phyloP scores from a whole-genome alignment of 2,113 vertebrate genomes.

The Dissostichus mawsoni region DNA sequence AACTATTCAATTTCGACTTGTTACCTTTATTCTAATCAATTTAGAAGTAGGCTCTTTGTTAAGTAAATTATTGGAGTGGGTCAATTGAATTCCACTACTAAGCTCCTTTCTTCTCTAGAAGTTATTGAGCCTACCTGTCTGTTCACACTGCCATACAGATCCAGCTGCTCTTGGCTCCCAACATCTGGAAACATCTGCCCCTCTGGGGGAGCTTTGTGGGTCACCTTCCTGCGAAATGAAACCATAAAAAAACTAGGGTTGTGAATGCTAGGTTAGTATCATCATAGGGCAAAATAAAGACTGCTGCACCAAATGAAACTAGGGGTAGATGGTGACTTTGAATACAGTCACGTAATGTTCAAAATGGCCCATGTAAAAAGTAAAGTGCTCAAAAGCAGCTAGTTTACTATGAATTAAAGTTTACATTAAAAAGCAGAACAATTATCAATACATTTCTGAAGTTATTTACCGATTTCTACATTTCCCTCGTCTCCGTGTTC shows the following conservation, averaged over 20 bases:
- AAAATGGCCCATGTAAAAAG: background rate
- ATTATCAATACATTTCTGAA: background rate
- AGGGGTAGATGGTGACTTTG: too few relatives aligned
- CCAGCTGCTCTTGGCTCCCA: background rate
- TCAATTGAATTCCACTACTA: background rate
- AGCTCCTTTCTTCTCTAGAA: too few relatives aligned
- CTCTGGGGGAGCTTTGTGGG: background rate
- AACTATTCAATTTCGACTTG: background rate
- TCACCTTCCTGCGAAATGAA: slow-evolving; percentile 7
- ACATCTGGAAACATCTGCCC: slow-evolving; percentile 48
- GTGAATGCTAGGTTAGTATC: background rate
- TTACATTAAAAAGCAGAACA: background rate
- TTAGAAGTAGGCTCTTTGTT: too few relatives aligned
- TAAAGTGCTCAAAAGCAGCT: background rate
- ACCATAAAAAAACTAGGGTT: background rate
- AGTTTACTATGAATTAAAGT: too few relatives aligned
- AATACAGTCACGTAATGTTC: background rate
- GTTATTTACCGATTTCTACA: slow-evolving; percentile 44
- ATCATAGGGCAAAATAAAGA: too few relatives aligned
- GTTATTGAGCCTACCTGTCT: slow-evolving; percentile 20
- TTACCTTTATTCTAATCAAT: background rate
- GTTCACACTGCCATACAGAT: background rate
- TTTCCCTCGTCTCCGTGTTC: slow-evolving; percentile 16
- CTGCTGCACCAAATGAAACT: too few relatives aligned
- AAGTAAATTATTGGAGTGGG: background rate